Evolutionary conservation across 2,113 vertebrate species (phyloP).

Genomic region (cattle (Bos taurus)): DNA sequence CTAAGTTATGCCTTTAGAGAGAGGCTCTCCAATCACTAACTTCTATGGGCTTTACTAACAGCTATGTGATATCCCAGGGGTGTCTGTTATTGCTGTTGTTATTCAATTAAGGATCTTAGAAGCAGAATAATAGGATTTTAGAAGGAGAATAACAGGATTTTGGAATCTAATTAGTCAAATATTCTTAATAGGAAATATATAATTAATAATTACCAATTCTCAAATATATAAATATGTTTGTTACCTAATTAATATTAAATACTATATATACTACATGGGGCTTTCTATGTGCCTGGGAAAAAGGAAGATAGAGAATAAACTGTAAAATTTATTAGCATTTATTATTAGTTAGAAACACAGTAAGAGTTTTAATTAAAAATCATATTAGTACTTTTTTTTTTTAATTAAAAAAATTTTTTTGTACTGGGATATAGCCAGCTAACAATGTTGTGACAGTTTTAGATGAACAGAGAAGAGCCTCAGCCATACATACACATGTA

Average conservation of each 20-base stretch:
- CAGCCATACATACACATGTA: background rate
- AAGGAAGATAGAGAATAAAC: background rate
- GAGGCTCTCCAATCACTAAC: background rate
- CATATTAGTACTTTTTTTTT: background rate
- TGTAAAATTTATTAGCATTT: background rate
- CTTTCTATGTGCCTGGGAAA: background rate
- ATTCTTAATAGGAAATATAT: background rate
- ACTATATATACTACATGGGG: background rate
- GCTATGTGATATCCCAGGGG: background rate
- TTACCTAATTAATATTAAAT: constrained; percentile 14
- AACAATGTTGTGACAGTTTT: background rate
- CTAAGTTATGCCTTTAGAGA: background rate
- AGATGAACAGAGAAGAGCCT: background rate
- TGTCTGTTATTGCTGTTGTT: background rate
- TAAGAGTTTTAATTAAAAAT: background rate
- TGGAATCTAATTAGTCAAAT: background rate
- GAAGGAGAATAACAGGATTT: background rate
- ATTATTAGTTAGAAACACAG: background rate
- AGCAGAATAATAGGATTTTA: background rate
- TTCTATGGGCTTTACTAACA: background rate
- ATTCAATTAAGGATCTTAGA: background rate
- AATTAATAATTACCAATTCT: background rate
- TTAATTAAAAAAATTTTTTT: background rate
- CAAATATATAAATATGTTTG: background rate
- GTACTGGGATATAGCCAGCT: background rate